Evolutionary conservation across 1,140 invertebrate species (phyloP), one percentile per base, ranked within the genome.

Genomic region (Sitobion miscanthi): DNA sequence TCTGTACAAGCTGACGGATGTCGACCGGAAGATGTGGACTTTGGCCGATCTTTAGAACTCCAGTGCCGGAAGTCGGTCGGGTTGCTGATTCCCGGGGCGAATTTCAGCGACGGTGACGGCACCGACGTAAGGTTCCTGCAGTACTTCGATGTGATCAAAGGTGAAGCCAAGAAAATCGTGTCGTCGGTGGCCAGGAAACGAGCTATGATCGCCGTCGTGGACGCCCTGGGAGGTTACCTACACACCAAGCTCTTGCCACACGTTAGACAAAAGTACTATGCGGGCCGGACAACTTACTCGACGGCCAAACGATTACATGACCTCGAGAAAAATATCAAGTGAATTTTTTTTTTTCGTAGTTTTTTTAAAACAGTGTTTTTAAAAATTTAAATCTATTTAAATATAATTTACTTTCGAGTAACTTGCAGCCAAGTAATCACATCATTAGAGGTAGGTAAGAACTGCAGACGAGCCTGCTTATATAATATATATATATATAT

Each of bases 281-380:
- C 62, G 23, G 88, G 88, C 2, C 21, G 14, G 5, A 9, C 30
- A 1, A 23, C 25, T 9, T 90, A 90, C 8, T 25, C 88, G 23
- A 62, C 52, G 1, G 23, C 14, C 2, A 90, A 90, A 30, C 54
- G 54, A 9, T 90, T 90, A 23, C 88, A 90, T 23, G 38, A 90
- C 38, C 35, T 57, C 9, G 38, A 42, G 54, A 62, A 42, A 42
- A 90, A 90, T 3, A 90, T 90, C 21, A 90, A 90, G 88, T 90
- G 25, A 57, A 14, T n/a, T 49, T 11, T 47, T 23, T 25, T 45
- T 30, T 82, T 35, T 4, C 35, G 35, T 35, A 35, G 35, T 35
- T 20, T 5, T 38, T 7, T 38, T 62, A 62, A 69, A 8, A 11
- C 30, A 4, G 25, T n/a, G 30, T 69, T n/a, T 69, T 0, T 25